Evolutionary conservation across 92 coral and sea anemone genomes (phyloP).

Genomic region (Umimayanthus chanpuru): DNA sequence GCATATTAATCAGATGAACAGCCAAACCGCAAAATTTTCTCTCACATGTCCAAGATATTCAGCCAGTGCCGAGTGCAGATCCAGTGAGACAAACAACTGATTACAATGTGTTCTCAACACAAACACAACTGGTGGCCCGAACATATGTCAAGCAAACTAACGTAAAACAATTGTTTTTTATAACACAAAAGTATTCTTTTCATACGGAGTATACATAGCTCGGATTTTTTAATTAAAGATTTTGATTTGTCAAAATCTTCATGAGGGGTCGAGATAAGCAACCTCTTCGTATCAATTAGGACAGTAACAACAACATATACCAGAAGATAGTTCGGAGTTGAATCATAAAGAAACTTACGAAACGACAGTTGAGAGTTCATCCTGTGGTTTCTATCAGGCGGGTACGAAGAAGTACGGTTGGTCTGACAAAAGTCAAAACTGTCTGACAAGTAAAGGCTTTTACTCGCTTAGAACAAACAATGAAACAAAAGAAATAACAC

Average conservation of each 20-base stretch:
- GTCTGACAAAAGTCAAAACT: not conserved
- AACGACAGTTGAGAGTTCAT: not conserved
- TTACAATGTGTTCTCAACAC: constrained; percentile 67
- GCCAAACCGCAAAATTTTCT: not conserved
- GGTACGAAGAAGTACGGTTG: not conserved
- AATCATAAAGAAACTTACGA: not conserved
- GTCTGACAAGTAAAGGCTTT: not conserved
- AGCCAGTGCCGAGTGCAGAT: constrained; percentile 41
- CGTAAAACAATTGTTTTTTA: constrained; percentile 78
- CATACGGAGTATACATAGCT: constrained; percentile 72
- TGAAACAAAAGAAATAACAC: not conserved
- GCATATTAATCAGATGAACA: constrained; percentile 21
- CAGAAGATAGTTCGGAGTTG: constrained; percentile 20
- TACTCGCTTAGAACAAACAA: not conserved
- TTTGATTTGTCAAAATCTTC: constrained; percentile 72
- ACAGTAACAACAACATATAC: not conserved
- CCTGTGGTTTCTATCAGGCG: not conserved
- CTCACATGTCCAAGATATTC: constrained; percentile 50
- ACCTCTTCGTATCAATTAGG: constrained; percentile 28
- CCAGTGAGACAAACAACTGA: constrained; percentile 55
- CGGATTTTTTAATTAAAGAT: constrained; percentile 80
- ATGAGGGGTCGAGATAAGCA: constrained; percentile 40
- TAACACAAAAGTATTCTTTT: constrained; percentile 72
- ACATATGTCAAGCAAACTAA: constrained; percentile 63
- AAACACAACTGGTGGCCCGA: constrained; percentile 84